Base-by-base conservation (phyloP, 2,797 vertebrate species). In the Geotrypetes seraphini region DNA sequence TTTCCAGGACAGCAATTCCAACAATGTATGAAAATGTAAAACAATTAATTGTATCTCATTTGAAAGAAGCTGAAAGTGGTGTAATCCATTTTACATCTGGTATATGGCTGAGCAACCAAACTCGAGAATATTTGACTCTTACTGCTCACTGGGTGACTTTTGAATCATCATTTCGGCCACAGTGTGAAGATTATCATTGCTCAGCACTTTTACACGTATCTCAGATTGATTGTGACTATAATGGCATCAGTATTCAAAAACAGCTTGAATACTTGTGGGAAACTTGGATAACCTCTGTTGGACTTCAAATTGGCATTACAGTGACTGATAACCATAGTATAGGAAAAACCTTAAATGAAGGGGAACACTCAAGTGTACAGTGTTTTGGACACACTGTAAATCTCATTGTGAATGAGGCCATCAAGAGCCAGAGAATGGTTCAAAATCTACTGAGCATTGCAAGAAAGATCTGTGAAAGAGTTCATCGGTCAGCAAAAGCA, bases 371-470 rank as follows among this genome's bases (percentile, higher is more conserved):
- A 27, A 85, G 86, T 30, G 79, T 97, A 70, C 89, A 88, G 60
- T 96, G 93, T 76, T 97, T 99, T 43, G 88, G 89, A 58, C 90
- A 97, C 75, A 92, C 87, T 0, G 77, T 97, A 49, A 88, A 87
- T 69, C 83, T 96, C 52, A 89, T 96, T 17, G 90, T 97, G 47
- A 88, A 73, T 1, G 94, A 97, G 85, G 96, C 96, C 81, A 92
- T 97, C 78, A 97, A 97, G 63, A 96, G 91, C 75, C 93, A 97
- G 84, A 78, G 93, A 33, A 91, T 97, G 93, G 92, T 99, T 55
- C 92, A 97, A 74, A 95, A 86, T 71, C 70, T 99, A 30, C 81
- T 97, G 35, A 99, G 95, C 58, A 88, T 88, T 7, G 91, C 91
- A 1, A 83, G 92, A 14, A 97, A 99, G 74, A 84, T 97, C 41